A percentile compares a stretch with the other conserved stretches of the same genome.
Evolutionary conservation across 2,888 invertebrate species (phyloP).

Genomic region (Kryphioiulus occultus): DNA sequence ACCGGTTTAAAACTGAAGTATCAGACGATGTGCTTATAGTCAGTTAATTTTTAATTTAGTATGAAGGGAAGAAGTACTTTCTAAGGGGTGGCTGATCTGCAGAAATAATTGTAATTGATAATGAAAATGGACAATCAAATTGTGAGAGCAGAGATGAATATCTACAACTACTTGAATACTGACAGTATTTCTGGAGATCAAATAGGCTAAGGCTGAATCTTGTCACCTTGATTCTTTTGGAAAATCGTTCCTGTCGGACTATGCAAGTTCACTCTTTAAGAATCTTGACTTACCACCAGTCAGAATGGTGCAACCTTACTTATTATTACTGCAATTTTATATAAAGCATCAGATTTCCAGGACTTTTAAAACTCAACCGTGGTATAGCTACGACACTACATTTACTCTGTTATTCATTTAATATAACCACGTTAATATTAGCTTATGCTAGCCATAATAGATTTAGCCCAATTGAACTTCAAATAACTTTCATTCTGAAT

Average conservation of each 20-base stretch:
- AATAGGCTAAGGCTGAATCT: background rate
- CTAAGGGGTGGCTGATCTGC: background rate
- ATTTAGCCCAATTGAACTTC: background rate
- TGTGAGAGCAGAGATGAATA: background rate
- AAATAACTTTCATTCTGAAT: background rate
- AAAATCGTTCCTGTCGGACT: slow-evolving; percentile 10
- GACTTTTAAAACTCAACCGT: background rate
- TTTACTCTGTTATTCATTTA: background rate
- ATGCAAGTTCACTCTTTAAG: slow-evolving; percentile 24
- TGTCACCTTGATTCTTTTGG: background rate
- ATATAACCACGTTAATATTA: background rate
- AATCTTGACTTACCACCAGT: background rate
- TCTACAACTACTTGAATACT: background rate
- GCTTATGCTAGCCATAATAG: background rate
- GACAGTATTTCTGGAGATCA: background rate
- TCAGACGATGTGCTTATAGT: background rate
- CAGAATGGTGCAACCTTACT: background rate
- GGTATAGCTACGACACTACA: background rate
- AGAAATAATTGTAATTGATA: slow-evolving; percentile 27
- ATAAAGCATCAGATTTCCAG: background rate
- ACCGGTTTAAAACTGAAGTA: background rate
- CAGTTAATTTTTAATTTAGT: background rate
- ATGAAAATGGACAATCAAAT: slow-evolving; percentile 37
- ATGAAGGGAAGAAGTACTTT: background rate
- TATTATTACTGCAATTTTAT: background rate